Percentiles rank a stretch among this genome's conserved stretches.
These are phyloP conservation scores for Morpho deidamia DNA, from an alignment of 2,888 invertebrate genomes.

Conservation along the genomic window DNA sequence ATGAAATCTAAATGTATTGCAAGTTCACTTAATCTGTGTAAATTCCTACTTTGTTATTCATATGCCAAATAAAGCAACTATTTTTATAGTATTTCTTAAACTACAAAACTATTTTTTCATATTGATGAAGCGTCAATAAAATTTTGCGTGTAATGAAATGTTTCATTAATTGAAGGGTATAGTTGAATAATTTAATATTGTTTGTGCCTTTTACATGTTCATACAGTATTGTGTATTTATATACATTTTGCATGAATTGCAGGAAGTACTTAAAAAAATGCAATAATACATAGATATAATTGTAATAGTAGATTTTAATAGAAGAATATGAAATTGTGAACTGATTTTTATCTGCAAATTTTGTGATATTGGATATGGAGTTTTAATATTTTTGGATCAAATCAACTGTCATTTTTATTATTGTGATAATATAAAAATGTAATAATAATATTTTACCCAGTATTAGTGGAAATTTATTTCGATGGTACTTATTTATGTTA, in stretches of 20 bases:
- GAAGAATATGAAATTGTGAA: too few relatives aligned
- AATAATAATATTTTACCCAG: too few relatives aligned
- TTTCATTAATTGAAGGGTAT: conserved; percentile 32
- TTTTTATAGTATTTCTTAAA: conserved; percentile 67
- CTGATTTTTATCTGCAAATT: background rate
- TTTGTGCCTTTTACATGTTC: conserved; percentile 57
- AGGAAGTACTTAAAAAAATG: conserved; percentile 50
- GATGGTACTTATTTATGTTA: too few relatives aligned
- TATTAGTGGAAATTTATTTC: too few relatives aligned
- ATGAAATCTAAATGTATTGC: too few relatives aligned
- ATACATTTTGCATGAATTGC: conserved; percentile 38
- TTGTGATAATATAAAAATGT: too few relatives aligned
- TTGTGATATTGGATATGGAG: background rate
- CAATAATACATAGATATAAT: conserved; percentile 35
- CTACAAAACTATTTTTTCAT: conserved; percentile 38
- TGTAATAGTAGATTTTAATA: background rate
- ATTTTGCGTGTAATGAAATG: conserved; percentile 30
- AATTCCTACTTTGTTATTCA: conserved; percentile 23
- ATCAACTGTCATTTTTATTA: too few relatives aligned
- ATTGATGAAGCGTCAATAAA: conserved; percentile 30
- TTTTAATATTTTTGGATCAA: background rate
- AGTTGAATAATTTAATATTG: conserved; percentile 48
- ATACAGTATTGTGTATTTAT: conserved; percentile 45
- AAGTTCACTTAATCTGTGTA: conserved; percentile 11
- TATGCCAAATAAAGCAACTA: conserved; percentile 65